Conservation (phyloP, 2,797 vertebrate species). For the Lindbergichthys nudifrons region DNA sequence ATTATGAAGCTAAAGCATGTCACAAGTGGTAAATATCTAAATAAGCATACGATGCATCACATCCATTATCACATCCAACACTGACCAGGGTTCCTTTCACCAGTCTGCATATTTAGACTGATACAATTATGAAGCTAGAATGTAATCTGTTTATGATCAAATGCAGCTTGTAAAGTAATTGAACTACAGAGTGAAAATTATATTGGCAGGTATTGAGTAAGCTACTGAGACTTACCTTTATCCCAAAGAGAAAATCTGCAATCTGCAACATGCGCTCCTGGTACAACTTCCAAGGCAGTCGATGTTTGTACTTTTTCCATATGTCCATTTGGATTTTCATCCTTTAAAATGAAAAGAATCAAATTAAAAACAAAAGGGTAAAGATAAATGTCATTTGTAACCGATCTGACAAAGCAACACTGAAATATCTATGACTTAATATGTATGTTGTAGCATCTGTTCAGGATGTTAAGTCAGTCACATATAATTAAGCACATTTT, state of each 20-base stretch:
- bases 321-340: slow-evolving; percentile 88
- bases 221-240: slow-evolving; percentile 85
- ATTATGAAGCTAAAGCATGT: not conserved
- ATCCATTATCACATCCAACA: not conserved
- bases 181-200: not conserved
- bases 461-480: not conserved
- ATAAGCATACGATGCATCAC: not conserved
- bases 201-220: not conserved
- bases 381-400: not conserved
- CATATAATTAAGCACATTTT: too few relatives aligned
- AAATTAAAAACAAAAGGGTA: slow-evolving; percentile 9
- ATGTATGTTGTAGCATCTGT: not conserved
- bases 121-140: not conserved
- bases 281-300: slow-evolving; percentile 88
- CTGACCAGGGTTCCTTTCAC: not conserved
- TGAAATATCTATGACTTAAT: not conserved
- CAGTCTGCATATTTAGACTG: not conserved
- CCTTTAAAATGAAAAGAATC: slow-evolving; percentile 77
- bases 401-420: not conserved
- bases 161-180: not conserved
- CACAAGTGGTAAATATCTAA: not conserved
- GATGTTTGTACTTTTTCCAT: slow-evolving; percentile 90
- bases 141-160: not conserved
- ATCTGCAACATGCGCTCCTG: slow-evolving; percentile 88
- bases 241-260: slow-evolving; percentile 89